Base-by-base conservation (phyloP, 2,888 invertebrate genomes). In the Spatulosminthurus flaviceps region DNA sequence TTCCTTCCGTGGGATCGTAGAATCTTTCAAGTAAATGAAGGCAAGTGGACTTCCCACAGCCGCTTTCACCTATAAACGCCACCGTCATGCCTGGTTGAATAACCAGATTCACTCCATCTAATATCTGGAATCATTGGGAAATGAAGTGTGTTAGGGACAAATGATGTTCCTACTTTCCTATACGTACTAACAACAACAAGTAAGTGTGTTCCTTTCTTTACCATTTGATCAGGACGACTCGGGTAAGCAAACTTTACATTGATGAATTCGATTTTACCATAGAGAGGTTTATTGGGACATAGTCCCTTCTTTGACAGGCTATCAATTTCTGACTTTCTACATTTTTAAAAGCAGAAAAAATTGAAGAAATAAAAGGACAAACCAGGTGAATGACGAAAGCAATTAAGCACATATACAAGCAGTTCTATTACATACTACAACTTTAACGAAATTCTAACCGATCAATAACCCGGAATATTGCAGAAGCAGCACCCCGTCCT, bases 241-340 rank as follows among this genome's bases (percentile, higher is more conserved):
- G 90, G 90, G 84, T 90, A 90, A 13, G 84, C 82, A 84, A 90
- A 90, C 69, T 87, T 85, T 2, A 90, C 87, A 80, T 88, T 86
- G 73, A 86, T 83, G 79, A 90, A 87, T 51, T 86, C 85, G 60
- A 90, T 87, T 64, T 87, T 86, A 9, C 90, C 90, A 22, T 79
- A 80, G 7, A 87, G 84, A 81, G 61, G 75, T 13, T 77, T 61
- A 9, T 69, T 4, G 1, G 87, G 87, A 67, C 86, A 87, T 29
- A 84, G 79, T n/a, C 89, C 89, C n/a, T 82, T 83, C 0, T 85
- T 83, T 1, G 88, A 87, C 19, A 86, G 86, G 41, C 87, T 87
- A 85, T 89, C 89, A 76, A 89, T 89, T 19, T 84, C 84, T 19
- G 89, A 89, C 21, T 84, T 84, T 26, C 84, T 80, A 26, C 34